These are phyloP conservation scores for Takifugu ocellatus DNA, from an alignment of 2,797 vertebrate species.

Conservation along the genomic window DNA sequence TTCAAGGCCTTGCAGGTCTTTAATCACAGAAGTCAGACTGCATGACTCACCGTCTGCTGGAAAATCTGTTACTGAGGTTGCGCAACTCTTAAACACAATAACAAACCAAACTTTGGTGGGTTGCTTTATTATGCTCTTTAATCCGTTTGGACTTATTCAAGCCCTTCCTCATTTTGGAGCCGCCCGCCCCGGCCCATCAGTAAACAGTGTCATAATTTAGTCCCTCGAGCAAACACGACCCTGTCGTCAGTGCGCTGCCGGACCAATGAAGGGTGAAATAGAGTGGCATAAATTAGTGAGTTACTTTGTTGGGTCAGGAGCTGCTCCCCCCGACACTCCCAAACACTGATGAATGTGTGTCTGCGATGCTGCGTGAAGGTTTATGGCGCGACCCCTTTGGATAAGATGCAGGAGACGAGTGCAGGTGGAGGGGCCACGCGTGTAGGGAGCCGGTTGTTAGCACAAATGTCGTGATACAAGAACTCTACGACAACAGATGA, in stretches of 20 bases:
- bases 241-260: slow-evolving; percentile 64
- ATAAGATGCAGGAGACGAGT: slow-evolving; percentile 34
- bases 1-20: slow-evolving; percentile 42
- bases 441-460: no score
- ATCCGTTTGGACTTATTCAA: slow-evolving; percentile 6
- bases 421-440: background rate
- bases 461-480: background rate
- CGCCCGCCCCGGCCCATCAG: slow-evolving; percentile 15
- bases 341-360: no score
- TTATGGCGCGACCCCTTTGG: slow-evolving; percentile 42
- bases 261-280: slow-evolving; percentile 64
- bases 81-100: slow-evolving; percentile 18
- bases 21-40: slow-evolving; percentile 44
- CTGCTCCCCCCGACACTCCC: slow-evolving; percentile 12
- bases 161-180: background rate
- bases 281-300: slow-evolving; percentile 62
- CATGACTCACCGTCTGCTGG: slow-evolving; percentile 45
- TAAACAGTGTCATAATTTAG: slow-evolving; percentile 75
- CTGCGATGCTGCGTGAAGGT: background rate
- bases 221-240: slow-evolving; percentile 77
- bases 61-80: slow-evolving; percentile 41
- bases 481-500: slow-evolving; percentile 1
- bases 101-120: slow-evolving; percentile 4
- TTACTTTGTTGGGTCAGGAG: slow-evolving; percentile 49
- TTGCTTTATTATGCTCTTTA: background rate